Percentiles rank a stretch among this genome's conserved stretches.
These are phyloP conservation scores for Lasioglossum vierecki DNA, from an alignment of 2,888 invertebrate species.

Conservation along the genomic window DNA sequence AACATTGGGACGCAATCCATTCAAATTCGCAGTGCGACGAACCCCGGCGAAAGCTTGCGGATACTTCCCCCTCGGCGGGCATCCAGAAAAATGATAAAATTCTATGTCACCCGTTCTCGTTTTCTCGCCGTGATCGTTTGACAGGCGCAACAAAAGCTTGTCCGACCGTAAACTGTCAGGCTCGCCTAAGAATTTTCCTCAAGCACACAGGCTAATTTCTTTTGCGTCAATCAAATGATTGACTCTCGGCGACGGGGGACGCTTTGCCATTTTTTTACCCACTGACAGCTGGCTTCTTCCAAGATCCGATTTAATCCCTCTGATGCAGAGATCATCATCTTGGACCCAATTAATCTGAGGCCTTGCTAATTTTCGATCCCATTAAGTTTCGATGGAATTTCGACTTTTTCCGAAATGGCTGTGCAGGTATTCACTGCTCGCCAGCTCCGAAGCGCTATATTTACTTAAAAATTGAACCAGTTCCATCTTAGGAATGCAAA, in stretches of 20 bases:
- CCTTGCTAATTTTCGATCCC: background rate
- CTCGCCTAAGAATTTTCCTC: background rate
- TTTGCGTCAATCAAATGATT: background rate
- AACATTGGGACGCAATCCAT: conserved; percentile 68
- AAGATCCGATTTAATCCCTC: background rate
- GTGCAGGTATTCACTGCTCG: background rate
- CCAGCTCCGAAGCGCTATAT: background rate
- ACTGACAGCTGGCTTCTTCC: background rate
- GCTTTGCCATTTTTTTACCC: background rate
- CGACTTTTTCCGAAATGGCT: background rate
- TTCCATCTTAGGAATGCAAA: conserved; percentile 15
- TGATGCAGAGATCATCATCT: too few species aligned
- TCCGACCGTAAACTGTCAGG: background rate
- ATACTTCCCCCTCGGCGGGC: conserved; percentile 22
- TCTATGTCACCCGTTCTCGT: background rate
- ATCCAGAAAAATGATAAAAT: conserved; percentile 32
- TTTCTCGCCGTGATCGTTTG: background rate
- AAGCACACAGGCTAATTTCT: background rate
- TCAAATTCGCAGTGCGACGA: conserved; percentile 57
- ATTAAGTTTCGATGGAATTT: background rate
- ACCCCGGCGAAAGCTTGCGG: conserved; percentile 43
- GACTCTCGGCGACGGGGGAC: background rate
- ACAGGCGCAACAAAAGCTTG: background rate
- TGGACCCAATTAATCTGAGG: background rate
- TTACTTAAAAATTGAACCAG: background rate